phyloP scores from a whole-genome alignment of 2,888 invertebrate genomes.

The Patella depressa region DNA sequence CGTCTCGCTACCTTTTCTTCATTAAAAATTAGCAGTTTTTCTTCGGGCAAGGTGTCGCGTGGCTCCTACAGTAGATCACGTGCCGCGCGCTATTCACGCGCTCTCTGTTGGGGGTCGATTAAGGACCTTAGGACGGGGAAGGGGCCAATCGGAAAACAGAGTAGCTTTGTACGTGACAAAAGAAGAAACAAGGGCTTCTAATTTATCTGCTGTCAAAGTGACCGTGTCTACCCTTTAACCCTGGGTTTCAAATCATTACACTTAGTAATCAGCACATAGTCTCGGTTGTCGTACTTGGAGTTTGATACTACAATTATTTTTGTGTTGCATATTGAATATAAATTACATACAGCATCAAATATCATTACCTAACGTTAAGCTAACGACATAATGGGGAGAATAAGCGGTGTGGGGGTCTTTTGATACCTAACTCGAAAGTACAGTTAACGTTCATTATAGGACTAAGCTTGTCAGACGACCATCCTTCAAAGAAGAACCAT shows the following conservation, averaged over 20 bases:
- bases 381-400: no score
- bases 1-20: conserved; percentile 10
- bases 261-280: neutral
- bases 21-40: conserved; percentile 3
- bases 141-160: conserved; percentile 10
- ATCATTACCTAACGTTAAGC: no score
- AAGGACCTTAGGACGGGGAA: neutral
- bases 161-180: conserved; percentile 10
- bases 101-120: conserved; percentile 6
- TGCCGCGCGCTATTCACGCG: neutral
- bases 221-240: conserved; percentile 7
- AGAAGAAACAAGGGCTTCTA: neutral
- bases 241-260: neutral
- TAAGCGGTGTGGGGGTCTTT: no score
- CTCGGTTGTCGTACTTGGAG: neutral
- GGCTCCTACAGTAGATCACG: neutral
- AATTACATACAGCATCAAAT: no score
- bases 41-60: conserved; percentile 4
- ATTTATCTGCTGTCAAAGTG: conserved; percentile 3
- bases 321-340: neutral
- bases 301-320: neutral
- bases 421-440: no score
- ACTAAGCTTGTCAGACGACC: no score
- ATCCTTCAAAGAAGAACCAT: no score
- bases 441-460: no score